phyloP scores from a whole-genome alignment of 2,113 vertebrate species.

The Syrmaticus mikado region DNA sequence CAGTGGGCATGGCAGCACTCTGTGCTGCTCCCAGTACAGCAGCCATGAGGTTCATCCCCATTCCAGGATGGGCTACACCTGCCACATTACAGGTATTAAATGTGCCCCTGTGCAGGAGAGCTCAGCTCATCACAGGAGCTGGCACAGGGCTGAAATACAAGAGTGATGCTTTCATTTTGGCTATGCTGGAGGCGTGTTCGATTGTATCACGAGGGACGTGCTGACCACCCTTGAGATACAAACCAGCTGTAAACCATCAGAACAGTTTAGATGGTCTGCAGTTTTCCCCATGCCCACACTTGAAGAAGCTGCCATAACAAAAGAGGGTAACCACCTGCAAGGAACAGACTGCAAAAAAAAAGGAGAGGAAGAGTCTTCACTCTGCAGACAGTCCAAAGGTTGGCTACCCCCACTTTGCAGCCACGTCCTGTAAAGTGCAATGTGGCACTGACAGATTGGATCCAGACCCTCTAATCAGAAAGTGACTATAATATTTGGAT shows the following conservation, averaged over 20 bases:
- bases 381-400: background rate
- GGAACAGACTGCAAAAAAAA: background rate
- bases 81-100: fast-evolving
- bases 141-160: background rate
- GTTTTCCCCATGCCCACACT: background rate
- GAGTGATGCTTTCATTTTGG: background rate
- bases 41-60: background rate
- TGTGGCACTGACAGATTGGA: background rate
- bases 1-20: background rate
- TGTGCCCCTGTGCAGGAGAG: background rate
- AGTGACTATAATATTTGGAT: background rate
- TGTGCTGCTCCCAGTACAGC: fast-evolving
- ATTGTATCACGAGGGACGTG: background rate
- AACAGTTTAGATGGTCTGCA: background rate
- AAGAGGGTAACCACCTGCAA: background rate
- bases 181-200: background rate
- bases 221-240: background rate
- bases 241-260: background rate
- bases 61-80: fast-evolving
- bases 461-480: background rate
- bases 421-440: fast-evolving
- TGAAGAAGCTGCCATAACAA: background rate
- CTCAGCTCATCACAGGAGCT: background rate
- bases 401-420: background rate
- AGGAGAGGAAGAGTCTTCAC: background rate